Base-by-base conservation (phyloP, 2,797 vertebrate genomes). In the Avahi laniger region DNA sequence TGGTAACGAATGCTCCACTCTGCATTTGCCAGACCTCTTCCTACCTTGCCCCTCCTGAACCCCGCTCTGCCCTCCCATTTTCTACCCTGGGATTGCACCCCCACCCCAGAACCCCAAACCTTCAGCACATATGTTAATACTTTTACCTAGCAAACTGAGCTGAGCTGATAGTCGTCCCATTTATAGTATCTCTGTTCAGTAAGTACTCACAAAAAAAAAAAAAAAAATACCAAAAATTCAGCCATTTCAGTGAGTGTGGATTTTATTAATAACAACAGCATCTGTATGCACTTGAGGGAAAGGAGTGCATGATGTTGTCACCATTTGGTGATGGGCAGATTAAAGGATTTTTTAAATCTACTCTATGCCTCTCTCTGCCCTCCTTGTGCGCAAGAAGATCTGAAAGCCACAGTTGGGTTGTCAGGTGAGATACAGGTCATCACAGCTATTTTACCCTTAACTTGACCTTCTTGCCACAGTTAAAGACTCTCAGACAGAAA, bases 381-480 rank as follows among this genome's bases (percentile, higher is more conserved):
- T 2, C 2, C 1, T 0, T 11, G 7, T 78, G 41, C 46, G 48
- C 35, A 30, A 54, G 28, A 59, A 90, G 52, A 20, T 73, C 72
- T 84, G 20, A 65, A 67, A 86, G 57, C 38, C 59, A 59, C 1
- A 24, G 15, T 5, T 50, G 35, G 30, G 57, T 61, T 43, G n/a
- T 89, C 48, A 46, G 61, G 61, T 81, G 87, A 43, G 67, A 73
- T 41, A 7, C 57, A 87, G 93, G 86, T 79, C 52, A 52, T 33
- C 30, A 26, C 38, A 82, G 90, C 83, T 73, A 1, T 91, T 48
- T 89, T 83, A 65, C 35, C 78, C 92, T 90, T 50, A 6, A 9
- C 52, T 80, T 96, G 95, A 92, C 89, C 92, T 93, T 63, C 12
- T 52, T 61, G 43, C 70, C 85, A 13, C 28, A 54, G 54, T 57